Evolutionary conservation across 2,888 invertebrate species (phyloP), one percentile per base, ranked within the genome.

Genomic region (Cheiracanthium punctorium): DNA sequence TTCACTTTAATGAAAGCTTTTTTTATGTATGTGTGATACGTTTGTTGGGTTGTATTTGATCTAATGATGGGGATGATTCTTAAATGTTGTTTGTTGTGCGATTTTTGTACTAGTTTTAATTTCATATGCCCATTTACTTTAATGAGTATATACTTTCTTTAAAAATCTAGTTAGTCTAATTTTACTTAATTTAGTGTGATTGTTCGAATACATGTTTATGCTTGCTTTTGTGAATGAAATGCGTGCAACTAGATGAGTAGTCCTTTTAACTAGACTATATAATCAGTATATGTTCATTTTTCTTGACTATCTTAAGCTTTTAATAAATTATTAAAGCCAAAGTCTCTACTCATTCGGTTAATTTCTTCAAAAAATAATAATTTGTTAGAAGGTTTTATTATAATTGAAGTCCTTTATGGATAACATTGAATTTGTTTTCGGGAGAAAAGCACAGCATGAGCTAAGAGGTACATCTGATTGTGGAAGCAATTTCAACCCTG

Each of bases 401-500:
- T 58, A 24, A 17, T 48, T n/a, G 58, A 58, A 58, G 4, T 24
- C 24, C 24, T 58, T 48, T 48, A 17, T 2, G 24, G 12, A 20
- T 48, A 17, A 24, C 8, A 33, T 37, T 69, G n/a, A 33, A 20
- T 33, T n/a, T 37, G 67, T 43, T 58, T 58, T 79, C 48, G 80
- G 79, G 85, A 80, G 79, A 80, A 80, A 85, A 85, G 79, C 85
- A 85, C 85, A 85, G 85, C 85, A 85, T 85, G 85, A 85, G 85
- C 37, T 58, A 70, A 33, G 85, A 85, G 85, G 85, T 85, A 85
- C 74, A 69, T 74, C 74, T 85, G 70, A 74, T 58, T 33, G 30
- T 37, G 67, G 74, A 77, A 69, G 74, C 67, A 65, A 32, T 72
- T 77, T 70, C 75, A 48, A 72, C 20, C 74, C 74, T 64, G 72